These are phyloP conservation scores for Pagrus major DNA, from an alignment of 2,113 vertebrate species.

Conservation along the genomic window DNA sequence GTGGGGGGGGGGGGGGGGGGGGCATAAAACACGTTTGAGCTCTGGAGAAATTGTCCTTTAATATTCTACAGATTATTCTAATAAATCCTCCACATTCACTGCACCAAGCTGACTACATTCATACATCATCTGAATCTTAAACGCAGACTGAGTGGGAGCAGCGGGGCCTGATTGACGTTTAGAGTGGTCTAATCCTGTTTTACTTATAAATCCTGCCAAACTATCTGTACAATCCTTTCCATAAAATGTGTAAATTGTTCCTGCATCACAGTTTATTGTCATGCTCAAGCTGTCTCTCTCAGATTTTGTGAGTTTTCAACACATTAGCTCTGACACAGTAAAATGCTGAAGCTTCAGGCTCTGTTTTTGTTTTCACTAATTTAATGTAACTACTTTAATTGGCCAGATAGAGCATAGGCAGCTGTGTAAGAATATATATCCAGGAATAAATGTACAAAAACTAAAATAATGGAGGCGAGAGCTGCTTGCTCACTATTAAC, in stretches of 20 bases:
- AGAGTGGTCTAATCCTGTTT: constrained; percentile 5
- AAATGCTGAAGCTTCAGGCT: neutral
- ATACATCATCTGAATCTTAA: constrained; percentile 14
- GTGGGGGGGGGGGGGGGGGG: too few relatives aligned
- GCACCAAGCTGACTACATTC: constrained; percentile 14
- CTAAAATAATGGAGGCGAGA: neutral
- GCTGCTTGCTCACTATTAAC: neutral
- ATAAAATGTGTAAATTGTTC: neutral
- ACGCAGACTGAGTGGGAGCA: neutral
- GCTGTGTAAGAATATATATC: neutral
- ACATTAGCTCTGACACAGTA: neutral
- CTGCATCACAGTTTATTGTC: neutral
- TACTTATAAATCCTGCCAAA: constrained; percentile 1
- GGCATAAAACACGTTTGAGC: neutral
- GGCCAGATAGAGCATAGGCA: neutral
- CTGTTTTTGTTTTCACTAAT: neutral
- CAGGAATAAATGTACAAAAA: neutral
- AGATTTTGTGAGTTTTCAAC: neutral
- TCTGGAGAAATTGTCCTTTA: constrained; percentile 22
- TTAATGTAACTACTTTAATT: neutral
- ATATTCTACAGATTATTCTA: constrained; percentile 33
- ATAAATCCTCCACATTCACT: constrained; percentile 12
- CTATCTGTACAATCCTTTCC: neutral
- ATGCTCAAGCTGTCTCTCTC: neutral
- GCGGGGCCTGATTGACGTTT: constrained; percentile 3